Evolutionary conservation across 64 coral and sea anemone genomes (phyloP).

Genomic region (Dendrophyllia cribrosa): DNA sequence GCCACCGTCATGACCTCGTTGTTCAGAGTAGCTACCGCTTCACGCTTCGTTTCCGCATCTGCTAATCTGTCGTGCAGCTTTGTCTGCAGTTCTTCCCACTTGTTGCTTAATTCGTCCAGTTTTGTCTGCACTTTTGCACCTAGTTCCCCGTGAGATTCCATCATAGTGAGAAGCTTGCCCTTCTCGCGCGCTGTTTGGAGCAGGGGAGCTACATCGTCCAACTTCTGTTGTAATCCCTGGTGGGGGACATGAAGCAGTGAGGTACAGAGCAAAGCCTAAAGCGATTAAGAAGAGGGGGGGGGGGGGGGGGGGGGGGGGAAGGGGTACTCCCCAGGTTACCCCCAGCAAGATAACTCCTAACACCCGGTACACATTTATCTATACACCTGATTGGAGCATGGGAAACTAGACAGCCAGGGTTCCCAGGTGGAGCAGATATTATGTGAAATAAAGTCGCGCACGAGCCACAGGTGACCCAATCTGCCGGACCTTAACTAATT

Average conservation of each 20-base stretch:
- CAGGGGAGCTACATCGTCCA: constrained; percentile 10
- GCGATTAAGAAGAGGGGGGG: too few species aligned
- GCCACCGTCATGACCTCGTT: constrained; percentile 66
- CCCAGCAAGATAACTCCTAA: too few species aligned
- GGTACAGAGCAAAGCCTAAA: not conserved
- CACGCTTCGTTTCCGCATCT: constrained; percentile 31
- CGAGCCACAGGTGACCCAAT: too few species aligned
- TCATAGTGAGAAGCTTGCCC: constrained; percentile 35
- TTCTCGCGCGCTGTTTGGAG: constrained; percentile 49
- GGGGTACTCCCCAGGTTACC: too few species aligned
- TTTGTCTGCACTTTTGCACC: not conserved
- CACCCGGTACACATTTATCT: too few species aligned
- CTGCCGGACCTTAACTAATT: too few species aligned
- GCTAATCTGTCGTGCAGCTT: constrained; percentile 50
- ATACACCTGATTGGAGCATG: too few species aligned
- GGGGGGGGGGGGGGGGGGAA: not conserved
- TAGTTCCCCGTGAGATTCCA: constrained; percentile 18
- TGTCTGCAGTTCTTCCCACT: constrained; percentile 57
- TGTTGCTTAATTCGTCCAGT: constrained; percentile 20
- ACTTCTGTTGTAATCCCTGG: constrained; percentile 30
- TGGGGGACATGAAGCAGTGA: not conserved
- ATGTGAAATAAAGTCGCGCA: too few species aligned
- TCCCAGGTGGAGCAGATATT: too few species aligned
- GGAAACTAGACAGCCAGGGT: too few species aligned
- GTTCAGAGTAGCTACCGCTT: constrained; percentile 66